These are phyloP conservation scores for Muntiacus reevesi DNA, from an alignment of 2,113 vertebrate species.

Conservation along the genomic window DNA sequence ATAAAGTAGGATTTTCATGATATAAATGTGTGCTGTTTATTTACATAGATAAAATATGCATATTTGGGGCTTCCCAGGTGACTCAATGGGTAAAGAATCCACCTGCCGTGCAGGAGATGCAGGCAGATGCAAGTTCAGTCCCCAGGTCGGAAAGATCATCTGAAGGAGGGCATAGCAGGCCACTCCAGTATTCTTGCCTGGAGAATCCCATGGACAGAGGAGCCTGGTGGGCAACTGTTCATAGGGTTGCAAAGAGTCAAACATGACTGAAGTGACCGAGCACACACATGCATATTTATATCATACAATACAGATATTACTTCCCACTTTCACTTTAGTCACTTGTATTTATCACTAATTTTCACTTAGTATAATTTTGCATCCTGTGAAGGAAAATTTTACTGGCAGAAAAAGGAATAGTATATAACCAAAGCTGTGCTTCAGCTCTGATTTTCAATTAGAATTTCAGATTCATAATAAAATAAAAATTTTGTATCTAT, in stretches of 20 bases:
- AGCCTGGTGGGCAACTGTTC: neutral
- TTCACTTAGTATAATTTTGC: neutral
- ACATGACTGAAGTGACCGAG: neutral
- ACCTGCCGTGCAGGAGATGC: neutral
- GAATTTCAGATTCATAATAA: neutral
- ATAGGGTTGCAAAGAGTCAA: neutral
- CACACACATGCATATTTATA: neutral
- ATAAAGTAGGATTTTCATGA: neutral
- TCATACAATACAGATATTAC: neutral
- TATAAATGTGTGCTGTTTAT: neutral
- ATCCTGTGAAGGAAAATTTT: neutral
- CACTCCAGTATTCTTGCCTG: neutral
- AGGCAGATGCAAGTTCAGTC: neutral
- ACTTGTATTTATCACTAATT: neutral
- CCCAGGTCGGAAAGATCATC: neutral
- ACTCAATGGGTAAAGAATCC: neutral
- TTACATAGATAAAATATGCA: neutral
- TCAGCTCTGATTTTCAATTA: neutral
- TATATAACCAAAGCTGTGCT: neutral
- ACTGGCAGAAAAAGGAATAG: neutral
- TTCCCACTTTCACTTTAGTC: neutral
- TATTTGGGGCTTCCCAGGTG: neutral
- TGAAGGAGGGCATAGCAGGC: neutral
- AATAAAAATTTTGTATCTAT: neutral
- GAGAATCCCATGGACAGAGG: neutral